phyloP scores from a whole-genome alignment of 1,140 invertebrate genomes.

The Philopotamus ludificatus region DNA sequence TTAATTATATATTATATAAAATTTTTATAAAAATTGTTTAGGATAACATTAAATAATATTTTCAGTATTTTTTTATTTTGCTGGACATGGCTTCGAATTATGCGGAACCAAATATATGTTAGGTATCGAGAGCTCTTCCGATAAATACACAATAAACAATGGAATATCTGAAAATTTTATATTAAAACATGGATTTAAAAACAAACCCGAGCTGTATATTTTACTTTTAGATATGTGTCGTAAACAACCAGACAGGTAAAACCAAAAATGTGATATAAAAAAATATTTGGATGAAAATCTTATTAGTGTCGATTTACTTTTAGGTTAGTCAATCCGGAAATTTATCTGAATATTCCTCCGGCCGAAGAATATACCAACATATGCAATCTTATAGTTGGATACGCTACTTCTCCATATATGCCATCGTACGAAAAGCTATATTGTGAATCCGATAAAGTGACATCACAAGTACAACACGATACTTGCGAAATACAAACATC shows the following conservation, averaged over 20 bases:
- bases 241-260: slow-evolving; percentile 49
- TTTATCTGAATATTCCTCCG: slow-evolving; percentile 32
- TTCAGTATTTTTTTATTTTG: slow-evolving; percentile 54
- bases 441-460: slow-evolving; percentile 22
- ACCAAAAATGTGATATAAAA: too few species aligned
- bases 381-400: slow-evolving; percentile 37
- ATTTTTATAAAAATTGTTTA: too few species aligned
- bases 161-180: slow-evolving; percentile 52
- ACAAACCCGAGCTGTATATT: slow-evolving; percentile 50
- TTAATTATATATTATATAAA: not conserved
- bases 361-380: slow-evolving; percentile 34
- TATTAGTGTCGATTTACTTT: too few species aligned
- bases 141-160: slow-evolving; percentile 47
- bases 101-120: slow-evolving; percentile 52
- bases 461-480: slow-evolving; percentile 28
- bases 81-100: slow-evolving; percentile 53
- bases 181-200: slow-evolving; percentile 45
- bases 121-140: slow-evolving; percentile 47
- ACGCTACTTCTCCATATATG: slow-evolving; percentile 40
- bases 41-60: slow-evolving; percentile 17
- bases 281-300: too few species aligned
- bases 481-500: slow-evolving; percentile 19
- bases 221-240: slow-evolving; percentile 55
- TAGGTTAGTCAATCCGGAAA: slow-evolving; percentile 32
- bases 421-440: slow-evolving; percentile 34